Evolutionary conservation across 2,113 vertebrate species (phyloP).

Genomic region (Corythornis cristatus): DNA sequence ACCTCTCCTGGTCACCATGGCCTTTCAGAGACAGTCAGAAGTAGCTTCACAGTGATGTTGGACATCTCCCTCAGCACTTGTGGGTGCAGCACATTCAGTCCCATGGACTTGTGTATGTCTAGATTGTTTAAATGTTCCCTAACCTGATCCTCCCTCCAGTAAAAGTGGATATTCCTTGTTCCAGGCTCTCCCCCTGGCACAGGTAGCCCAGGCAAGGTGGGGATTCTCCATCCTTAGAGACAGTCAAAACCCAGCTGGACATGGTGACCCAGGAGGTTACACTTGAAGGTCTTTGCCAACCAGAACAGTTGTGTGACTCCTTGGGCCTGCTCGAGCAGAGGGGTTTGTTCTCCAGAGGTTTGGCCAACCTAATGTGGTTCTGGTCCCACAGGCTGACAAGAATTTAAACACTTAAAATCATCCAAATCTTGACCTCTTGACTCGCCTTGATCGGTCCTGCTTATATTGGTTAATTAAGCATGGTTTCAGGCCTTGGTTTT

Average conservation of each 20-base stretch:
- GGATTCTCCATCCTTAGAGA: neutral
- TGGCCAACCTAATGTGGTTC: neutral
- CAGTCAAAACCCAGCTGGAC: neutral
- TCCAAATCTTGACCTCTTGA: neutral
- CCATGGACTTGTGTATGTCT: neutral
- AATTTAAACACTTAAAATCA: neutral
- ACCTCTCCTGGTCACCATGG: fast-evolving
- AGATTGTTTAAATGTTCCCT: neutral
- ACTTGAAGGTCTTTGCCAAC: too few species aligned
- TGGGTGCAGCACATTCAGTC: too few species aligned
- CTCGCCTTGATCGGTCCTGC: neutral
- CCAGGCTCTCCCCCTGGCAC: neutral
- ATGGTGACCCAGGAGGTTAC: neutral
- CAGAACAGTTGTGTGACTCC: too few species aligned
- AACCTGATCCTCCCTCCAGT: neutral
- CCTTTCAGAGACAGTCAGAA: neutral
- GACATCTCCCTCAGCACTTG: neutral
- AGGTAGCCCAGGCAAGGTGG: neutral
- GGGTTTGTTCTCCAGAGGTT: neutral
- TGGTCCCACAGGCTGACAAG: neutral
- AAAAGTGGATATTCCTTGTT: neutral
- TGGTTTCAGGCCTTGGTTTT: neutral
- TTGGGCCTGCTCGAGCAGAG: neutral
- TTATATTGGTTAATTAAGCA: neutral
- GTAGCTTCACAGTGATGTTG: neutral